Conservation (phyloP, 2,888 invertebrate species). For the Ischnura elegans region DNA sequence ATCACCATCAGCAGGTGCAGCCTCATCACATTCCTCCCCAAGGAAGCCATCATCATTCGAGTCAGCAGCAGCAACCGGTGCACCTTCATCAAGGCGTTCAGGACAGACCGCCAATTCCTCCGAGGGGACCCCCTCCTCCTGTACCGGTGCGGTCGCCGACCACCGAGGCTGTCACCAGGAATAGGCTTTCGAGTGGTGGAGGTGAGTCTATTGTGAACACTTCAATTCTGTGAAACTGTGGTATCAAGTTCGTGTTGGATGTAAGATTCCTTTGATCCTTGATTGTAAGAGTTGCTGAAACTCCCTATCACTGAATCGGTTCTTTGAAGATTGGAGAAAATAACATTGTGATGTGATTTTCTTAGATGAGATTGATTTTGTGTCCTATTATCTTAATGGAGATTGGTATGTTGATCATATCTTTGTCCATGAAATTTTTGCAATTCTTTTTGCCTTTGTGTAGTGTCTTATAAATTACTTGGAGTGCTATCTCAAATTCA, state of each 20-base stretch:
- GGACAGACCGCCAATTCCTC: conserved; percentile 82
- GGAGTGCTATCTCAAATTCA: background rate
- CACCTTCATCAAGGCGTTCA: conserved; percentile 72
- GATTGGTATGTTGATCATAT: background rate
- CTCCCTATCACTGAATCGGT: background rate
- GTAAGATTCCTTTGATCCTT: background rate
- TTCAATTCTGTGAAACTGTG: background rate
- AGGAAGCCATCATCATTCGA: conserved; percentile 77
- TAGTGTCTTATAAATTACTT: background rate
- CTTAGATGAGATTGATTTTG: background rate
- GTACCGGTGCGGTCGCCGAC: conserved; percentile 78
- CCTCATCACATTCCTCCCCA: conserved; percentile 81
- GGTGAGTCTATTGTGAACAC: background rate
- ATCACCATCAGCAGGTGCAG: conserved; percentile 80
- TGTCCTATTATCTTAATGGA: background rate
- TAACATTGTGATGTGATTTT: background rate
- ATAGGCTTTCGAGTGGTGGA: background rate
- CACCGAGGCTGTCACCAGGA: conserved; percentile 75
- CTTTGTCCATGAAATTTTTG: background rate
- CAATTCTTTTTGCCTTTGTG: background rate
- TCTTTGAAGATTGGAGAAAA: background rate
- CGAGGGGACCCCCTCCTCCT: conserved; percentile 81
- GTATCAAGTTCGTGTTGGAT: background rate
- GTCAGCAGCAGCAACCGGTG: conserved; percentile 76
- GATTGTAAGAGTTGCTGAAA: no score